phyloP scores from a whole-genome alignment of 53 echinoderm and acorn worm species.

The Holothuria leucospilota region DNA sequence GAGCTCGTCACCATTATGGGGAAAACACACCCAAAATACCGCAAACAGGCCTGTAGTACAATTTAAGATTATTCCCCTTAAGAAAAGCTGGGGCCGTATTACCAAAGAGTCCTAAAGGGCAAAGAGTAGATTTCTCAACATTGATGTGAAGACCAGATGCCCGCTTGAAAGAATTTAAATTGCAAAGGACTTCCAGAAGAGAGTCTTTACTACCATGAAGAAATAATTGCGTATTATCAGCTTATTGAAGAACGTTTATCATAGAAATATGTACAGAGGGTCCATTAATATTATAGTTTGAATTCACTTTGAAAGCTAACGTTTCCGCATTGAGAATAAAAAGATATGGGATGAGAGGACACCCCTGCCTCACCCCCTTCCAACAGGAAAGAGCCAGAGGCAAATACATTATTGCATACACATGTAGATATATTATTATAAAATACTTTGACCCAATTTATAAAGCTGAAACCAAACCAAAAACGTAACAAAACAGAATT shows the following conservation, averaged over 20 bases:
- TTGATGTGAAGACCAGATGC: background rate
- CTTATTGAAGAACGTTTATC: background rate
- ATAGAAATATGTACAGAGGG: background rate
- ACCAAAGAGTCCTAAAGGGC: background rate
- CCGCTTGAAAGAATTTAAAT: background rate
- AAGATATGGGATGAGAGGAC: background rate
- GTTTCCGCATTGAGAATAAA: background rate
- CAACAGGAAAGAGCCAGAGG: too few species aligned
- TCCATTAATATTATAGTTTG: background rate
- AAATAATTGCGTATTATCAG: background rate
- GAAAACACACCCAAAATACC: background rate
- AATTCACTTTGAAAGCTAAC: background rate
- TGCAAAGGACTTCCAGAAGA: background rate
- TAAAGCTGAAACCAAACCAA: too few species aligned
- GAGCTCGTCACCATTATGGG: constrained; percentile 1
- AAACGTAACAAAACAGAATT: too few species aligned
- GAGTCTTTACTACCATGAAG: background rate
- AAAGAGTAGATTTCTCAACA: background rate
- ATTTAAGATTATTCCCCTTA: background rate
- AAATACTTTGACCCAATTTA: too few species aligned
- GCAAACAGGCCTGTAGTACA: too few species aligned
- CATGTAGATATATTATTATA: too few species aligned
- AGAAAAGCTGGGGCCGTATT: background rate
- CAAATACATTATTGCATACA: too few species aligned
- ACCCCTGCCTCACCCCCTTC: background rate